Percentiles rank a stretch among this genome's conserved stretches.
These are phyloP conservation scores for Motacilla tschutschensis DNA, from an alignment of 2,113 vertebrate genomes.

Conservation along the genomic window DNA sequence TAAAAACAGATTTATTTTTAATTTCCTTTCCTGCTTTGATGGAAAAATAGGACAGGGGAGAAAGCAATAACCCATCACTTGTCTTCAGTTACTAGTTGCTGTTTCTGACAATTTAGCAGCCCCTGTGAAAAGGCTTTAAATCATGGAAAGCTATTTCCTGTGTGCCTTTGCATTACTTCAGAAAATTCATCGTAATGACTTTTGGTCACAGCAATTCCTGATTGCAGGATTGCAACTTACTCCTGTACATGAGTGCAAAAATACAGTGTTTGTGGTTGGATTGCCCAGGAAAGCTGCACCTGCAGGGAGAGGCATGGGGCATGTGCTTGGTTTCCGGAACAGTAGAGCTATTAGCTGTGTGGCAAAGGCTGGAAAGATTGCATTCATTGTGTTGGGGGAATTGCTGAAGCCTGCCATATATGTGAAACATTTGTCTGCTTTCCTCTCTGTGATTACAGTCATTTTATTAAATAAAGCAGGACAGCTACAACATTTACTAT, in stretches of 20 bases:
- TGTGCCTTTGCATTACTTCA: background rate
- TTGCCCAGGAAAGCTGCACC: slow-evolving; percentile 14
- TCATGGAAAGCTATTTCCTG: background rate
- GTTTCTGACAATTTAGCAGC: background rate
- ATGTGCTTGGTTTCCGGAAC: slow-evolving; percentile 18
- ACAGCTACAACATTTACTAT: background rate
- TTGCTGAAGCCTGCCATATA: slow-evolving; percentile 20
- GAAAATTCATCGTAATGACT: background rate
- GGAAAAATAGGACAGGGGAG: background rate
- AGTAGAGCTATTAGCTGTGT: slow-evolving; percentile 29
- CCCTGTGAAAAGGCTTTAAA: background rate
- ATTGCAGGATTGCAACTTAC: background rate
- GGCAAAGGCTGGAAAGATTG: slow-evolving; percentile 39
- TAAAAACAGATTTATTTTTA: background rate
- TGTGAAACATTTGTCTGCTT: slow-evolving; percentile 24
- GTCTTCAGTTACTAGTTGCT: background rate
- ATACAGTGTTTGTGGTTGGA: background rate
- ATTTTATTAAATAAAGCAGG: slow-evolving; percentile 17
- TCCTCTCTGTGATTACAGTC: background rate
- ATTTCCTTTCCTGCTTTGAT: slow-evolving; percentile 1
- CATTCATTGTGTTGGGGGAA: slow-evolving; percentile 1
- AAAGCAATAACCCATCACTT: background rate
- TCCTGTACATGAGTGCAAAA: background rate
- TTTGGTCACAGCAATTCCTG: background rate
- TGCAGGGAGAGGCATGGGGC: background rate